phyloP scores from a whole-genome alignment of 23 tunicate genomes.

The Trididemnum nubilum region DNA sequence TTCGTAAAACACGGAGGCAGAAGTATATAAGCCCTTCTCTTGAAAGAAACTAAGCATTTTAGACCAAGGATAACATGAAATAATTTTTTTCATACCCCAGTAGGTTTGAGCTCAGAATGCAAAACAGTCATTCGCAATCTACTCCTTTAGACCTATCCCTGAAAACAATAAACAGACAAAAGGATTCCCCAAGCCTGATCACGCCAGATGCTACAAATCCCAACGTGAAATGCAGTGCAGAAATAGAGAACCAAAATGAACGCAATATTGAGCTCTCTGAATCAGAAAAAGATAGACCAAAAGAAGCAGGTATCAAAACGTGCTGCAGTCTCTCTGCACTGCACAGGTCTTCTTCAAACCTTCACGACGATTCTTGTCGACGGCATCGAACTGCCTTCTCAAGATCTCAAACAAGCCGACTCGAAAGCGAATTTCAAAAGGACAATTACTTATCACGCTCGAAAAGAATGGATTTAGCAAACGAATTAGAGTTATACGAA shows the following conservation, averaged over 20 bases:
- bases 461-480: conserved; percentile 27
- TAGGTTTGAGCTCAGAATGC: too few species aligned
- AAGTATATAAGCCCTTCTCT: neutral
- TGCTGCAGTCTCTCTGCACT: neutral
- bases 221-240: too few species aligned
- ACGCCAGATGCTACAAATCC: too few species aligned
- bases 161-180: neutral
- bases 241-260: too few species aligned
- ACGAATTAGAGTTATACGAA: conserved; percentile 14
- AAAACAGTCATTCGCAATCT: neutral
- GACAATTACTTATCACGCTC: conserved; percentile 45
- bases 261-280: too few species aligned
- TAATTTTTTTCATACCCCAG: too few species aligned
- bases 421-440: conserved; percentile 34
- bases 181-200: too few species aligned
- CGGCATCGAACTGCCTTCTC: conserved; percentile 37
- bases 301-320: too few species aligned
- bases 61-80: too few species aligned
- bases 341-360: neutral
- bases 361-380: conserved; percentile 19
- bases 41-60: too few species aligned
- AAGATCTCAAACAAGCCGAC: conserved; percentile 5
- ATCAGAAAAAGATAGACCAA: too few species aligned
- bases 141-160: conserved; percentile 15
- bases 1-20: too few species aligned